These are phyloP conservation scores for Crossocerus cetratus DNA, from an alignment of 2,888 invertebrate genomes.

Conservation along the genomic window DNA sequence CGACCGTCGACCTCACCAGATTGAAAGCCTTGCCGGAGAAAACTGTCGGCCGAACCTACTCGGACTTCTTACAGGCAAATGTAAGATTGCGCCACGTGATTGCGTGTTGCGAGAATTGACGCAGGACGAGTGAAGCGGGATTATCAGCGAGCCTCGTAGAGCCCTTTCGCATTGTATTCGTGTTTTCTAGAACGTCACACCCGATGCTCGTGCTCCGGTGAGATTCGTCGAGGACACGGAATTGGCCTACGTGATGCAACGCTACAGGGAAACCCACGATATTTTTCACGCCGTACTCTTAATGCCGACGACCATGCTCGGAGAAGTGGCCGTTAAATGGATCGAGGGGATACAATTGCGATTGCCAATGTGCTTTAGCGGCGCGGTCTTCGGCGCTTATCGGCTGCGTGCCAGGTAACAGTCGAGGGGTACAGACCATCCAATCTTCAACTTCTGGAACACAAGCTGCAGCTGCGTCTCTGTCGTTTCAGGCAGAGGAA, in stretches of 20 bases:
- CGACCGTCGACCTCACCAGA: conserved; percentile 86
- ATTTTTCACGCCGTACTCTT: conserved; percentile 92
- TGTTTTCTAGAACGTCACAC: conserved; percentile 86
- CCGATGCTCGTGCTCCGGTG: conserved; percentile 93
- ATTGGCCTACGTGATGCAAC: conserved; percentile 96
- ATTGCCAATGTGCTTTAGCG: conserved; percentile 96
- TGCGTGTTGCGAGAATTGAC: no score
- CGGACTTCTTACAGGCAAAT: conserved; percentile 89
- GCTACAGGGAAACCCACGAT: conserved; percentile 98
- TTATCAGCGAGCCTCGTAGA: conserved; percentile 5
- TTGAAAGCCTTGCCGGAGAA: conserved; percentile 86
- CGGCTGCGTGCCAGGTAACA: conserved; percentile 88
- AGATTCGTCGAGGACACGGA: conserved; percentile 94
- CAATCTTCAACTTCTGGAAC: not conserved
- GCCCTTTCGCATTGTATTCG: conserved; percentile 3
- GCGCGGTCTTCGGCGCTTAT: conserved; percentile 94
- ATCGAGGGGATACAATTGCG: conserved; percentile 96
- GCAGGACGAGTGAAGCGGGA: not conserved
- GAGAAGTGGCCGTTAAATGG: conserved; percentile 97
- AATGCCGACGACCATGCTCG: conserved; percentile 96
- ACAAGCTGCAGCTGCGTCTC: not conserved
- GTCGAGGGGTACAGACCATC: not conserved
- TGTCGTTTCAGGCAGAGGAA: conserved; percentile 82
- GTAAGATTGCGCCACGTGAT: conserved; percentile 74
- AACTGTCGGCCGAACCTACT: conserved; percentile 92